A percentile compares a stretch with the other conserved stretches of the same genome.
phyloP scores from a whole-genome alignment of 92 coral and sea anemone species.

The Porites rus region DNA sequence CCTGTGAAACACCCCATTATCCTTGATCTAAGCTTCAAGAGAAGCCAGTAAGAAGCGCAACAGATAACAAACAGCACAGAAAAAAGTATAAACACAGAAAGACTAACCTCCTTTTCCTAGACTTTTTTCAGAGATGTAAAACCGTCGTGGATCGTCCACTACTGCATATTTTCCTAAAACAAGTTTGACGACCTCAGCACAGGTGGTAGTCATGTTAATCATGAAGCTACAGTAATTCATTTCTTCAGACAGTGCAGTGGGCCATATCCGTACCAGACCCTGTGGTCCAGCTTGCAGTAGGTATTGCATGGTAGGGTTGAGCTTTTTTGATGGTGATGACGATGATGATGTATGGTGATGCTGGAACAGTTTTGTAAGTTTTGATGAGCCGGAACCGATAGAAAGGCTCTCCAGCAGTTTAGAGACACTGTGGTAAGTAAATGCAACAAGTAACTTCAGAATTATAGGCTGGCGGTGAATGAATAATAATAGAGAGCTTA shows the following conservation, averaged over 20 bases:
- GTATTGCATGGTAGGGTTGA: conserved; percentile 92
- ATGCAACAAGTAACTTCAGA: background rate
- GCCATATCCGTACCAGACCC: conserved; percentile 95
- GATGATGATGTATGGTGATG: conserved; percentile 24
- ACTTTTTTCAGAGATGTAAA: conserved; percentile 83
- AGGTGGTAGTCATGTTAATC: conserved; percentile 90
- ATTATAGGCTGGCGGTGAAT: too few relatives aligned
- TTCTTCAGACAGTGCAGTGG: conserved; percentile 86
- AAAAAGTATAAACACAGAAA: background rate
- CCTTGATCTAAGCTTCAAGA: too few relatives aligned
- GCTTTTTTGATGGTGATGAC: conserved; percentile 72
- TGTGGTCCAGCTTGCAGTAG: conserved; percentile 95
- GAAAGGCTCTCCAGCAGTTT: conserved; percentile 86
- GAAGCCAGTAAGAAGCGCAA: too few relatives aligned
- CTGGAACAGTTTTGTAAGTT: conserved; percentile 79
- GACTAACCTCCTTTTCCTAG: conserved; percentile 76
- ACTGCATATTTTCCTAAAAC: conserved; percentile 90
- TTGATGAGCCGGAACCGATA: conserved; percentile 68
- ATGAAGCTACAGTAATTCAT: conserved; percentile 93
- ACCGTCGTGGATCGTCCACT: conserved; percentile 88
- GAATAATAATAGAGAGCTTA: too few relatives aligned
- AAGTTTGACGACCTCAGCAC: conserved; percentile 89
- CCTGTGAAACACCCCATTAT: too few relatives aligned
- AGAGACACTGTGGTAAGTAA: conserved; percentile 56
- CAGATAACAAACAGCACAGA: too few relatives aligned